These are phyloP conservation scores for Acanthurus leucopareius DNA, from an alignment of 2,797 vertebrate species.

Conservation along the genomic window DNA sequence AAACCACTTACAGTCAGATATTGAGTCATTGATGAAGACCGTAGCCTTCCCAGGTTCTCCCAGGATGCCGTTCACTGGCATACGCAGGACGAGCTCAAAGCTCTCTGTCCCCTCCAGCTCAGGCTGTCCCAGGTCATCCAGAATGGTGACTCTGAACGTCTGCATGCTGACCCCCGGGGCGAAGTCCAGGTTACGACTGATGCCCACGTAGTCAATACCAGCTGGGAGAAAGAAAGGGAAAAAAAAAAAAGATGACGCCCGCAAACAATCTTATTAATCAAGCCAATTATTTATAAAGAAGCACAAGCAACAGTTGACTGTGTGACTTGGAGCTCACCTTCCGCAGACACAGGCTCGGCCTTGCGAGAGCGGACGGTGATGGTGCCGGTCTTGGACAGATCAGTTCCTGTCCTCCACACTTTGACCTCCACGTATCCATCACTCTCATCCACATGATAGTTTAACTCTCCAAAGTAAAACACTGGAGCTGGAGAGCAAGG, in stretches of 20 bases:
- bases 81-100: conserved; percentile 92
- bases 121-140: conserved; percentile 94
- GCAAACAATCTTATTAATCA: not conserved
- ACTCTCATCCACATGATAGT: conserved; percentile 92
- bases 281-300: not conserved
- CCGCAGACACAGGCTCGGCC: conserved; percentile 89
- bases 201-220: conserved; percentile 93
- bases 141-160: conserved; percentile 88
- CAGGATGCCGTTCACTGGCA: conserved; percentile 91
- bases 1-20: conserved; percentile 91
- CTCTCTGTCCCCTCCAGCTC: conserved; percentile 91
- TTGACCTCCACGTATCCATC: conserved; percentile 88
- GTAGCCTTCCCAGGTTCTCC: conserved; percentile 90
- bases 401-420: conserved; percentile 92
- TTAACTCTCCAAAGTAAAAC: conserved; percentile 90
- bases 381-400: conserved; percentile 89
- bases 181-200: conserved; percentile 94
- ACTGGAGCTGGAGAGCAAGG: conserved; percentile 77
- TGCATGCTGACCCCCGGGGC: conserved; percentile 93
- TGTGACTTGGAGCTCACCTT: conserved; percentile 83
- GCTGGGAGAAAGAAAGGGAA: conserved; percentile 76
- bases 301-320: not conserved
- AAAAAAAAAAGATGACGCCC: not conserved
- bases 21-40: conserved; percentile 92
- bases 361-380: conserved; percentile 93